These are phyloP conservation scores for Zaprionus taronus DNA, from an alignment of 1,140 invertebrate species.

Conservation along the genomic window DNA sequence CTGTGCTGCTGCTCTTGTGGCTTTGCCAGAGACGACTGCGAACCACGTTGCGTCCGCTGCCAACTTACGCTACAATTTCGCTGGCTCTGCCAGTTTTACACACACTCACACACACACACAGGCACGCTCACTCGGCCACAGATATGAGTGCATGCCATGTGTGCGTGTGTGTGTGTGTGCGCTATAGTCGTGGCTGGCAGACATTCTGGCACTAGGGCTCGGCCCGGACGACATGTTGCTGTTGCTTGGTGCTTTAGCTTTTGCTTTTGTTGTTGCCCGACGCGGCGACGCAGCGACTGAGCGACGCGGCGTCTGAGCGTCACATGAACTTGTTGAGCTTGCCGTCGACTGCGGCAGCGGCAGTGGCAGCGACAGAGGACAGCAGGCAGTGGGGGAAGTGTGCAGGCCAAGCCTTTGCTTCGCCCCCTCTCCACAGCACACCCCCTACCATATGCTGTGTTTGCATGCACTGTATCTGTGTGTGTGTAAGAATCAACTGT, in stretches of 20 bases:
- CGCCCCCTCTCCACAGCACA: conserved; percentile 1
- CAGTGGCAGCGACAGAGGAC: not conserved
- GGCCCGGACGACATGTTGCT: conserved; percentile 47
- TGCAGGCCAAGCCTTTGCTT: not conserved
- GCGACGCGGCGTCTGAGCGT: conserved; percentile 30
- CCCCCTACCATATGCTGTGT: conserved; percentile 11
- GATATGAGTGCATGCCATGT: conserved; percentile 9
- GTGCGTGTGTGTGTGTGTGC: conserved; percentile 35
- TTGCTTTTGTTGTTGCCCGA: conserved; percentile 34
- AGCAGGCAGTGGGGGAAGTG: not conserved
- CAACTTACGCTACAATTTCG: conserved; percentile 77
- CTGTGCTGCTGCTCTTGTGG: conserved; percentile 56
- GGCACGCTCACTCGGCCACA: conserved; percentile 4
- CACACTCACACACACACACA: conserved; percentile 20
- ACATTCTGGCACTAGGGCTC: conserved; percentile 78
- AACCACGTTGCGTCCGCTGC: conserved; percentile 50
- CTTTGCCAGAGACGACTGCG: conserved; percentile 29
- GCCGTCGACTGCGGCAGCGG: conserved; percentile 13
- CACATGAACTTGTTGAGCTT: conserved; percentile 73
- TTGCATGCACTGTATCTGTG: conserved; percentile 7
- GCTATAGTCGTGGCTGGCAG: conserved; percentile 75
- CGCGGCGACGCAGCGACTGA: conserved; percentile 22
- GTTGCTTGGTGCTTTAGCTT: conserved; percentile 45
- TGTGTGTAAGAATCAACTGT: conserved; percentile 68
- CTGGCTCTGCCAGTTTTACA: conserved; percentile 71